phyloP scores from a whole-genome alignment of 2,797 vertebrate species.

The Acrossocheilus wenchowensis region DNA sequence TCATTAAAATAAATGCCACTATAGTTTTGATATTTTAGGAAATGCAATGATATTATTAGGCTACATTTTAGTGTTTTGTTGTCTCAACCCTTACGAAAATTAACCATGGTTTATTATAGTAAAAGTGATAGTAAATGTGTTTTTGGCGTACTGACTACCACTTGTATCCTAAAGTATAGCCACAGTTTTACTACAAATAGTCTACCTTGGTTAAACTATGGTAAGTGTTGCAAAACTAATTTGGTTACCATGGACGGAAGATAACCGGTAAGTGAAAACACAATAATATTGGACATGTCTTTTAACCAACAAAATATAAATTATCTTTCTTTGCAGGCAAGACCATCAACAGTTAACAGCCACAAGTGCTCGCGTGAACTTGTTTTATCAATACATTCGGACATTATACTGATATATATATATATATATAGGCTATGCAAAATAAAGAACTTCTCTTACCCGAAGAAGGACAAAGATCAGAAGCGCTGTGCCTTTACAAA shows the following conservation, averaged over 20 bases:
- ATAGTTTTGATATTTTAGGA: background rate
- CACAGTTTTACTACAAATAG: background rate
- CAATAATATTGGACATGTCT: background rate
- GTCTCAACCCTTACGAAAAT: background rate
- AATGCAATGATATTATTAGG: background rate
- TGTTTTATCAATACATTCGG: background rate
- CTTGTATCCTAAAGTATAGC: background rate
- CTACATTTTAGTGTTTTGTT: background rate
- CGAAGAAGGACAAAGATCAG: slow-evolving; percentile 15
- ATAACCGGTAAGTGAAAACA: background rate
- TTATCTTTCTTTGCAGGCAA: background rate
- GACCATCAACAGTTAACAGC: background rate
- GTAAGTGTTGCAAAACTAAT: background rate
- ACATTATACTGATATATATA: background rate
- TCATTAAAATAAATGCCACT: background rate
- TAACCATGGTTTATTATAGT: background rate
- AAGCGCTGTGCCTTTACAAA: background rate
- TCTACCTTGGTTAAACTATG: background rate
- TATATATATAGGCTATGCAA: background rate
- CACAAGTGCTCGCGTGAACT: background rate
- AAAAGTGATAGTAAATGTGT: background rate
- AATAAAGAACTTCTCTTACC: slow-evolving; percentile 10
- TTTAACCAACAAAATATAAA: background rate
- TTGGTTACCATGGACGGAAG: background rate
- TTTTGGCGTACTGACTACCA: no score